Base-by-base conservation (phyloP, 2,113 vertebrate genomes). In the Gavia stellata region DNA sequence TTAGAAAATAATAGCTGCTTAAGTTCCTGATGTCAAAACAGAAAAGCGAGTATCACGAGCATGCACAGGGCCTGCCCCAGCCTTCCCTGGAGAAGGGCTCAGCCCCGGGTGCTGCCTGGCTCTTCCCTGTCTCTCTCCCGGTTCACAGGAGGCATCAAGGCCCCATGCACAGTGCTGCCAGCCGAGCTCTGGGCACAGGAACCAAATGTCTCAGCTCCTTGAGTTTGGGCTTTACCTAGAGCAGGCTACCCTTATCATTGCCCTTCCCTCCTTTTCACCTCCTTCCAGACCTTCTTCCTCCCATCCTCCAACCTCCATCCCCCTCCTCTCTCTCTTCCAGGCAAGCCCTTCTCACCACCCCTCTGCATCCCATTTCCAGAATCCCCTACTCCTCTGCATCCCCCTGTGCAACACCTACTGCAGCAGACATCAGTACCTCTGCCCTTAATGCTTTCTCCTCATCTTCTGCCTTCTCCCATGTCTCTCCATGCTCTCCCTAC, bases 91-190 rank as follows among this genome's bases (percentile, higher is more conserved):
- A 73, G 20, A 56, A 47, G 6, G 11, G 15, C 81, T 62, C 6
- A 2, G 25, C 21, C 7, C 5, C 0, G 0, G 17, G 2, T 24
- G 23, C 26, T 70, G 63, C 61, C 68, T 6, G 1, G 12, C 24
- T 50, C 40, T 78, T 55, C 36, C 23, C 38, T 31, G 29, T 8
- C 10, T 74, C 13, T 66, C 11, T 65, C 33, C 34, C 3, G 2
- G 21, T 18, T 56, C 33, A 9, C 1, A 6, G 55, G 33, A n/a
- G 9, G 34, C 45, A 78, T 18, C 17, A 61, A 68, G 1, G 0
- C 24, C 8, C 65, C 14, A 10, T 12, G 36, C 3, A 6, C 2
- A 6, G 24, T 23, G 26, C 58, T 92, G 47, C 49, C 4, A 5
- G 31, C 21, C 9, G 19, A 73, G 20, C 5, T 45, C 31, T 2